phyloP scores from a whole-genome alignment of 2,888 invertebrate genomes.

The Chrysopilus asiliformis region DNA sequence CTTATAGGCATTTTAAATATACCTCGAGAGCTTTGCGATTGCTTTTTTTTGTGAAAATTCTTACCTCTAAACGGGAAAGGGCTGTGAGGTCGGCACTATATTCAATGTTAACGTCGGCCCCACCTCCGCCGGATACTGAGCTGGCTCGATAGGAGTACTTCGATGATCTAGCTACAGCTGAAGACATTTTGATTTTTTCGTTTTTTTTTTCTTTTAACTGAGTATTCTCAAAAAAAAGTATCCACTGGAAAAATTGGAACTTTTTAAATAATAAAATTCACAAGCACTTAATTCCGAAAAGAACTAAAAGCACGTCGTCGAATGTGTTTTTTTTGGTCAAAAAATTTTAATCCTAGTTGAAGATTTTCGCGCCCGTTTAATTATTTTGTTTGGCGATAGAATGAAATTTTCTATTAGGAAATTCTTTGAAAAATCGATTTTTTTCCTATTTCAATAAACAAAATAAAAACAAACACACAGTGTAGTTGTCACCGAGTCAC shows the following conservation, averaged over 20 bases:
- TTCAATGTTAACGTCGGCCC: constrained; percentile 87
- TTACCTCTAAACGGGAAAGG: constrained; percentile 91
- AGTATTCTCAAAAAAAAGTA: too few species aligned
- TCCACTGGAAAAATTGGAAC: too few species aligned
- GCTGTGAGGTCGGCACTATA: constrained; percentile 88
- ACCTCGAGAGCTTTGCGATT: too few species aligned
- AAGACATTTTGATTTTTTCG: constrained; percentile 45
- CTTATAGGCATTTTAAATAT: too few species aligned
- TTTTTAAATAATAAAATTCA: constrained; percentile 2
- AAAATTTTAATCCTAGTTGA: too few species aligned
- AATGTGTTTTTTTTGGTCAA: too few species aligned
- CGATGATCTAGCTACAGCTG: constrained; percentile 67
- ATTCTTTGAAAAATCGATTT: constrained; percentile 9
- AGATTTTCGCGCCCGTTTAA: constrained; percentile 11
- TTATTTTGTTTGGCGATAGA: constrained; percentile 8
- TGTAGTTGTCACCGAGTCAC: constrained; percentile 35
- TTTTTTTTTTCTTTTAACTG: too few species aligned
- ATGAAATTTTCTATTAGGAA: constrained; percentile 7
- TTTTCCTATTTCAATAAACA: constrained; percentile 10
- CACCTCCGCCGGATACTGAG: constrained; percentile 61
- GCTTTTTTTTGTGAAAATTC: constrained; percentile 24
- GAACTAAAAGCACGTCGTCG: constrained; percentile 19
- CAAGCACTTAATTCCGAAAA: constrained; percentile 5
- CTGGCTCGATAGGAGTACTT: constrained; percentile 87
- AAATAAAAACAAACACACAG: constrained; percentile 14